These are phyloP conservation scores for Quiscalus mexicanus DNA, from an alignment of 2,113 vertebrate species.

Conservation along the genomic window DNA sequence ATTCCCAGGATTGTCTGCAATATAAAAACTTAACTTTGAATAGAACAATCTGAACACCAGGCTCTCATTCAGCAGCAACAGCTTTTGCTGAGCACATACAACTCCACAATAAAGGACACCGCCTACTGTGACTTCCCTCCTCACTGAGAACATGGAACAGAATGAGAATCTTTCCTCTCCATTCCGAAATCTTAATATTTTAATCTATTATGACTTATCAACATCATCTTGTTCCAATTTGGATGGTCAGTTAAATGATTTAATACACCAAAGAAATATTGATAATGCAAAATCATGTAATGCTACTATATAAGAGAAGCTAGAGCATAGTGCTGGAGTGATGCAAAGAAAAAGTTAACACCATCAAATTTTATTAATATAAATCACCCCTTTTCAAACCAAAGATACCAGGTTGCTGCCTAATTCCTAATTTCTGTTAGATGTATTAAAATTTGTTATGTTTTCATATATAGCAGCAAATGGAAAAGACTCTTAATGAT, in stretches of 20 bases:
- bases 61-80: not conserved
- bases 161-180: not conserved
- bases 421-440: not conserved
- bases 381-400: not conserved
- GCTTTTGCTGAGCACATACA: not conserved
- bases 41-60: not conserved
- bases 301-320: not conserved
- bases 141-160: not conserved
- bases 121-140: accelerated
- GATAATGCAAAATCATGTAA: not conserved
- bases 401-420: not conserved
- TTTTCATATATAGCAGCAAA: not conserved
- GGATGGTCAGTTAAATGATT: not conserved
- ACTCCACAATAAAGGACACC: not conserved
- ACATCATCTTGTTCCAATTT: not conserved
- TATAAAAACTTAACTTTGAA: not conserved
- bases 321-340: not conserved
- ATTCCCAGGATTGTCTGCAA: not conserved
- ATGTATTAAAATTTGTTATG: not conserved
- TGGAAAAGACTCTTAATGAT: not conserved
- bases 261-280: not conserved
- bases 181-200: not conserved
- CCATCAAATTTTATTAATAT: not conserved
- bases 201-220: not conserved
- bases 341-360: not conserved